These are phyloP conservation scores for Clivina fossor DNA, from an alignment of 2,888 invertebrate species.

Conservation along the genomic window DNA sequence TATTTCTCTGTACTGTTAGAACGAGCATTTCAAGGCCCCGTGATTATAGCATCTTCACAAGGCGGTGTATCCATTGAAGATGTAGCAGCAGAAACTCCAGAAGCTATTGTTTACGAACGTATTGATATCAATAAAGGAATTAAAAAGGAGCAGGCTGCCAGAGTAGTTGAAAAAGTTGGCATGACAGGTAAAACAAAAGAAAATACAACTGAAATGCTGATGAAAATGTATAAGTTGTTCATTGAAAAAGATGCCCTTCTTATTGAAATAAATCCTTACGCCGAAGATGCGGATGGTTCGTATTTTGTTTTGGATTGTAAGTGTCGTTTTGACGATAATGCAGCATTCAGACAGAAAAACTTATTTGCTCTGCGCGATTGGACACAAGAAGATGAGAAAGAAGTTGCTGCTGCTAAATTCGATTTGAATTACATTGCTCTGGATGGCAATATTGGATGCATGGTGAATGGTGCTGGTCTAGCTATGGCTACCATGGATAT, in stretches of 20 bases:
- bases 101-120: slow-evolving; percentile 88
- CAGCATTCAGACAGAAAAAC: slow-evolving; percentile 87
- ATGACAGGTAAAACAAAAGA: slow-evolving; percentile 63
- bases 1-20: slow-evolving; percentile 99
- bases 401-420: slow-evolving; percentile 86
- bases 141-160: slow-evolving; percentile 70
- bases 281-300: slow-evolving; percentile 82
- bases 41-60: slow-evolving; percentile 94
- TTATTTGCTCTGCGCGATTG: slow-evolving; percentile 82
- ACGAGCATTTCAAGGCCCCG: slow-evolving; percentile 92
- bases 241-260: slow-evolving; percentile 85
- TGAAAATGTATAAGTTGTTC: slow-evolving; percentile 84
- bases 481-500: slow-evolving; percentile 99
- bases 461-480: slow-evolving; percentile 95
- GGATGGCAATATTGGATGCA: slow-evolving; percentile 92
- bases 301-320: slow-evolving; percentile 94
- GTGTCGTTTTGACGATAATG: slow-evolving; percentile 93
- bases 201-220: slow-evolving; percentile 73
- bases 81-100: slow-evolving; percentile 88
- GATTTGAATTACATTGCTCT: slow-evolving; percentile 93
- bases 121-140: slow-evolving; percentile 81
- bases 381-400: slow-evolving; percentile 89
- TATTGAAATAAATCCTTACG: slow-evolving; percentile 93
- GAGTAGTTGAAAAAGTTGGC: slow-evolving; percentile 75
- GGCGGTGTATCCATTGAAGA: slow-evolving; percentile 97